phyloP scores from a whole-genome alignment of 2,797 vertebrate genomes.

The Anguilla pacifica region DNA sequence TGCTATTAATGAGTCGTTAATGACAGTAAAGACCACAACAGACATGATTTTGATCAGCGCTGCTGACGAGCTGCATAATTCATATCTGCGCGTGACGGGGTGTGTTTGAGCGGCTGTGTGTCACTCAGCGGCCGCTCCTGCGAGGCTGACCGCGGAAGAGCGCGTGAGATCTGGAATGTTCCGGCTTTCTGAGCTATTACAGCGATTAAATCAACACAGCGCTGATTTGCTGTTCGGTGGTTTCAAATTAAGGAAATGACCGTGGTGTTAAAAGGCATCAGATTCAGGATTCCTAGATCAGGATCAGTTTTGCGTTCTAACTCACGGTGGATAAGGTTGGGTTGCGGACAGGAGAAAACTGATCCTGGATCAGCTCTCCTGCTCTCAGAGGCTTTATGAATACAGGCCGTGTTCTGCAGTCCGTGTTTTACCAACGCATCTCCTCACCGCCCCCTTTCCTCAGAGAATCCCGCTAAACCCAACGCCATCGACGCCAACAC shows the following conservation, averaged over 20 bases:
- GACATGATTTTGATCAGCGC: background rate
- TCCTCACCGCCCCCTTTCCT: constrained; percentile 15
- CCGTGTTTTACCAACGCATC: background rate
- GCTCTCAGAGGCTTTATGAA: no score
- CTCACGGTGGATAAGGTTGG: no score
- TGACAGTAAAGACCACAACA: no score
- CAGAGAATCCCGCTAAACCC: constrained; percentile 72
- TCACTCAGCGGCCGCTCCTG: background rate
- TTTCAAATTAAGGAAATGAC: no score
- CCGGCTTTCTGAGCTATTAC: background rate
- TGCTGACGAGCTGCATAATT: background rate
- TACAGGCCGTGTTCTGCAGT: background rate
- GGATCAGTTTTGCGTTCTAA: no score
- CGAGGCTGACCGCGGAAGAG: background rate
- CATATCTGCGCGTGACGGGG: background rate
- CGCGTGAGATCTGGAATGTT: background rate
- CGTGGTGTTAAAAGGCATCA: no score
- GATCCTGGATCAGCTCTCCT: no score
- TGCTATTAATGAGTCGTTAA: background rate
- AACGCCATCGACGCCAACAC: constrained; percentile 67
- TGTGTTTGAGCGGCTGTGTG: no score
- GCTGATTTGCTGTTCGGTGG: background rate
- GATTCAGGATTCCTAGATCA: no score
- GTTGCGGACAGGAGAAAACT: no score
- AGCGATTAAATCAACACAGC: background rate